Conservation (phyloP, 2,888 invertebrate species). For the Teleogryllus oceanicus region DNA sequence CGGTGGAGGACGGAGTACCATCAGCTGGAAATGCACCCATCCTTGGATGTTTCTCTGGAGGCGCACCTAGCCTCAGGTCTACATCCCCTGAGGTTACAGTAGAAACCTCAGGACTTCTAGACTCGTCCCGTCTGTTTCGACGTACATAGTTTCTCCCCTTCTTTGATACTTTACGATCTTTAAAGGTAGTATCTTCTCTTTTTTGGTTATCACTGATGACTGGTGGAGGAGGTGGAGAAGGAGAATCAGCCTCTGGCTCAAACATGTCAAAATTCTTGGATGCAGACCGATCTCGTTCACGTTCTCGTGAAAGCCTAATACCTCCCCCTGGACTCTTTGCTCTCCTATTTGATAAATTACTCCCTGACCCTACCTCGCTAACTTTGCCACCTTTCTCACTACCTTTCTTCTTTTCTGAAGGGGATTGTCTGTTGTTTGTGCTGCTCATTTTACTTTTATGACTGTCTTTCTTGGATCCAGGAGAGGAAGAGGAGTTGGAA, state of each 20-base stretch:
- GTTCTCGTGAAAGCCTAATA: not conserved
- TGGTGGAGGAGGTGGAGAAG: slow-evolving; percentile 37
- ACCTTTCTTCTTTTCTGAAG: slow-evolving; percentile 31
- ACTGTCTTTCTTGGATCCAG: slow-evolving; percentile 25
- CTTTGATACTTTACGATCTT: slow-evolving; percentile 45
- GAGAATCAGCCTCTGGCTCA: slow-evolving; percentile 29
- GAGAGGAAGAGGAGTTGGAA: slow-evolving; percentile 22
- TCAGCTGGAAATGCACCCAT: slow-evolving; percentile 41
- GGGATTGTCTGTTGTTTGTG: slow-evolving; percentile 19
- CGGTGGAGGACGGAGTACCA: slow-evolving; percentile 18
- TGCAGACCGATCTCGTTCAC: not conserved
- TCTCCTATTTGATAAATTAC: slow-evolving; percentile 19
- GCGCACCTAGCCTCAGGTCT: slow-evolving; percentile 46
- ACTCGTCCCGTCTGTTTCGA: slow-evolving; percentile 57
- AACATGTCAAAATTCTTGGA: slow-evolving; percentile 2
- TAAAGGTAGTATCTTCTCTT: slow-evolving; percentile 42
- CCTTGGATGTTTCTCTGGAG: slow-evolving; percentile 48
- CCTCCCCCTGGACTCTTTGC: slow-evolving; percentile 23
- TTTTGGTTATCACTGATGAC: slow-evolving; percentile 32
- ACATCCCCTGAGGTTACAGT: slow-evolving; percentile 43
- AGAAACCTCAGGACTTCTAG: slow-evolving; percentile 49
- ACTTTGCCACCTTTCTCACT: slow-evolving; percentile 27
- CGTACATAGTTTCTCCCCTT: slow-evolving; percentile 61
- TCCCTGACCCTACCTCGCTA: slow-evolving; percentile 19
- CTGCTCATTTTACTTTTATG: slow-evolving; percentile 27